Evolutionary conservation across 1,140 invertebrate species (phyloP), one percentile per base, ranked within the genome.

Genomic region (Cyphomyrmex costatus): DNA sequence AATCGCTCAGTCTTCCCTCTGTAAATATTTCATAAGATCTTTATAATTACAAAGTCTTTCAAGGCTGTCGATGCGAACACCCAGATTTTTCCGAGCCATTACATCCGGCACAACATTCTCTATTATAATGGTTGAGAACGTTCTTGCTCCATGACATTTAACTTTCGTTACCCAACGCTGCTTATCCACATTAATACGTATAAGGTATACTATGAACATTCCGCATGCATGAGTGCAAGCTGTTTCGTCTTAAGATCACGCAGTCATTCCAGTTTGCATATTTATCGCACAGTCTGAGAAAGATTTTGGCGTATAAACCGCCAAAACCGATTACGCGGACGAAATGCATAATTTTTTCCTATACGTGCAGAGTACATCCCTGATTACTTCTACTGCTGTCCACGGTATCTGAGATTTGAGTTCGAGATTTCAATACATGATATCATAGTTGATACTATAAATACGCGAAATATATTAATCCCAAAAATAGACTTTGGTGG

Each of bases 101-200:
- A 73, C 16, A 56, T 58, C 30, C 71, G 71, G 14, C n/a, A 61
- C 24, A n/a, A 14, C 14, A 73, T 73, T 74, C n/a, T 21, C n/a
- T 21, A 36, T 14, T 10, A 58, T 33, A 49, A 74, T 58, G 8
- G 10, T 21, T 73, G n/a, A 42, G 14, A 24, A 58, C 6, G 3
- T 42, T 21, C 27, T 70, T 70, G 42, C 27, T 73, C 21, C 53
- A 5, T 74, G 71, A 74, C 71, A 74, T 58, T 74, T 74, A 42
- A 21, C 2, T 53, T 58, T 58, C 14, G 3, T 74, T 58, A 3
- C 30, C 3, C 16, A 74, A 58, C 53, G 0, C 24, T 24, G 51
- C 1, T 74, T 24, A 58, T 74, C 0, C 33, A 7, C 53, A 24
- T 58, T 58, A 74, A 74, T 60, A 1, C 30, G 21, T 10, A 30